Percentiles rank a stretch among this genome's conserved stretches.
Evolutionary conservation across 2,113 vertebrate genomes (phyloP).

Genomic region (Papio anubis): DNA sequence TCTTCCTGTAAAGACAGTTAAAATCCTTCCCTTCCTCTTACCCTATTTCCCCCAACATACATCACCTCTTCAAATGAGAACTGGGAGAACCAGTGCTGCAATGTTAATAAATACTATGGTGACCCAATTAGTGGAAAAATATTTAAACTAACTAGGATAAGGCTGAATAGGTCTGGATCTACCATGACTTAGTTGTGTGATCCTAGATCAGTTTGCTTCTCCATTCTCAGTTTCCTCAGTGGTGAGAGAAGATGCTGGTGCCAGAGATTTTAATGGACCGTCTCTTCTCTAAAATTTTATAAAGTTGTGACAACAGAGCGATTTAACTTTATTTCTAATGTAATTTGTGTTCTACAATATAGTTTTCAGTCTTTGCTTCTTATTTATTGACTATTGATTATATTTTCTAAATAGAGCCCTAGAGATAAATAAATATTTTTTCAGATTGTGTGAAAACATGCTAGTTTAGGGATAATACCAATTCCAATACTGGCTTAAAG

Average conservation of each 20-base stretch:
- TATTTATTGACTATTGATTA: background rate
- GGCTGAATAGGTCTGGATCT: background rate
- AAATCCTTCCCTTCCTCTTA: constrained; percentile 16
- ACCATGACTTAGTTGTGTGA: background rate
- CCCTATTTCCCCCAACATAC: background rate
- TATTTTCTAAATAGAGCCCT: background rate
- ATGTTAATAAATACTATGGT: background rate
- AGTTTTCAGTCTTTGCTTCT: background rate
- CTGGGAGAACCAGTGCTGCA: background rate
- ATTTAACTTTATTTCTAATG: background rate
- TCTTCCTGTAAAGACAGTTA: constrained; percentile 33
- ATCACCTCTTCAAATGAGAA: background rate
- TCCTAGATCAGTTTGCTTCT: background rate
- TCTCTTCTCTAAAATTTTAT: background rate
- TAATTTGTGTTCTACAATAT: background rate
- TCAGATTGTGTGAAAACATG: background rate
- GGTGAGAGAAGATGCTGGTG: background rate
- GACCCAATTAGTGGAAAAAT: background rate
- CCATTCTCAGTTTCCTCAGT: background rate
- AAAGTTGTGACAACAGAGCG: fast-evolving
- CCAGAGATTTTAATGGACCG: background rate
- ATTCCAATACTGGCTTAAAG: background rate
- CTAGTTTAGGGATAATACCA: background rate
- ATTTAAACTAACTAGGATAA: background rate
- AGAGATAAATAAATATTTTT: background rate